Percentiles rank a stretch among this genome's conserved stretches.
Conservation (phyloP, 2,888 invertebrate species). For the Dioctria linearis region DNA sequence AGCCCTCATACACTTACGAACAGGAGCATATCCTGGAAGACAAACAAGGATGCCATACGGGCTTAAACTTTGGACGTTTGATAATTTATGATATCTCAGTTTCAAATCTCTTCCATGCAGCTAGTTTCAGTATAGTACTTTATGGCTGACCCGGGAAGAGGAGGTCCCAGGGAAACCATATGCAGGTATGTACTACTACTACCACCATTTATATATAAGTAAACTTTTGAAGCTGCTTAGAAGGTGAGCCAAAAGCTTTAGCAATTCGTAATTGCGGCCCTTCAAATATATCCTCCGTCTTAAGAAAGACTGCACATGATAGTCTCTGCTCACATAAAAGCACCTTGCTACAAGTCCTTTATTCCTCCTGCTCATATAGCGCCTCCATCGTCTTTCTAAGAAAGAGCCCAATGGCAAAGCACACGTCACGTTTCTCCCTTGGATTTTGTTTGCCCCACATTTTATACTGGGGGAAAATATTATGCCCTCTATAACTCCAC, state of each 20-base stretch:
- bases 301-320: slow-evolving; percentile 39
- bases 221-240: slow-evolving; percentile 46
- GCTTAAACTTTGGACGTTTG: slow-evolving; percentile 52
- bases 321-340: slow-evolving; percentile 24
- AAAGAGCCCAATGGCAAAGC: slow-evolving; percentile 3
- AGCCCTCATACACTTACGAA: slow-evolving; percentile 40
- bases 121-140: slow-evolving; percentile 26
- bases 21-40: slow-evolving; percentile 42
- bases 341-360: slow-evolving; percentile 39
- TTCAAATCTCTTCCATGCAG: slow-evolving; percentile 47
- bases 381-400: slow-evolving; percentile 3
- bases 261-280: slow-evolving; percentile 49
- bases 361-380: slow-evolving; percentile 20
- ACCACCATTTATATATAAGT: slow-evolving; percentile 12
- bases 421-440: neutral
- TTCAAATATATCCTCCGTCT: slow-evolving; percentile 46
- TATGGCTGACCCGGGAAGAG: slow-evolving; percentile 22
- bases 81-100: slow-evolving; percentile 53
- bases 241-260: slow-evolving; percentile 53
- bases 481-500: neutral
- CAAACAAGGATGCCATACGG: slow-evolving; percentile 48
- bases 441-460: slow-evolving; percentile 16
- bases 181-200: slow-evolving; percentile 21
- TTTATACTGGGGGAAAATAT: slow-evolving; percentile 13
- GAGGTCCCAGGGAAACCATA: slow-evolving; percentile 17